Evolutionary conservation across 2,888 invertebrate genomes (phyloP).

Genomic region (Sinhomidia bicolor): DNA sequence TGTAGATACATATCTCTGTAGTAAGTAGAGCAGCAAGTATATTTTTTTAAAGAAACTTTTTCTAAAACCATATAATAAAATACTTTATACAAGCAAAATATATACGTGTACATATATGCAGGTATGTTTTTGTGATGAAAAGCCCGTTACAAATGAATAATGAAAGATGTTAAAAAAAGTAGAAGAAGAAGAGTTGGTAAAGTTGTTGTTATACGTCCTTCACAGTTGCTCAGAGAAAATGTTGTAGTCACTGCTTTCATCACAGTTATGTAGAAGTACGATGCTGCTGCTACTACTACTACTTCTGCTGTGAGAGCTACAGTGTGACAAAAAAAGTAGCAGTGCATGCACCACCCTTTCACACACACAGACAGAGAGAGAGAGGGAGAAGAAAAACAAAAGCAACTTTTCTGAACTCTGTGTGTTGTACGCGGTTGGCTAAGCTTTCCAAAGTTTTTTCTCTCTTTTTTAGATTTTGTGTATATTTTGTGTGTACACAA

Average conservation of each 20-base stretch:
- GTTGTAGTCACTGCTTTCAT: background rate
- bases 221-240: background rate
- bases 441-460: constrained; percentile 57
- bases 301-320: background rate
- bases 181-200: too few relatives aligned
- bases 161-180: constrained; percentile 50
- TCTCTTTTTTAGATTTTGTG: constrained; percentile 25
- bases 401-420: constrained; percentile 35
- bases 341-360: background rate
- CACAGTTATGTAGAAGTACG: too few relatives aligned
- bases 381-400: constrained; percentile 48
- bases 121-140: background rate
- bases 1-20: too few relatives aligned
- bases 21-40: too few relatives aligned
- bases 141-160: constrained; percentile 28
- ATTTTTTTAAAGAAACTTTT: too few relatives aligned
- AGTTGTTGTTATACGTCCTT: background rate
- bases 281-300: too few relatives aligned
- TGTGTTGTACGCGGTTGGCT: constrained; percentile 49
- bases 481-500: constrained; percentile 39
- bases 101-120: background rate
- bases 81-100: too few relatives aligned
- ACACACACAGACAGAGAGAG: background rate
- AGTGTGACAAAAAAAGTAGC: constrained; percentile 25
- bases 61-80: too few relatives aligned